Evolutionary conservation across 2,888 invertebrate species (phyloP), one percentile per base, ranked within the genome.

Genomic region (Chalcis sispes): DNA sequence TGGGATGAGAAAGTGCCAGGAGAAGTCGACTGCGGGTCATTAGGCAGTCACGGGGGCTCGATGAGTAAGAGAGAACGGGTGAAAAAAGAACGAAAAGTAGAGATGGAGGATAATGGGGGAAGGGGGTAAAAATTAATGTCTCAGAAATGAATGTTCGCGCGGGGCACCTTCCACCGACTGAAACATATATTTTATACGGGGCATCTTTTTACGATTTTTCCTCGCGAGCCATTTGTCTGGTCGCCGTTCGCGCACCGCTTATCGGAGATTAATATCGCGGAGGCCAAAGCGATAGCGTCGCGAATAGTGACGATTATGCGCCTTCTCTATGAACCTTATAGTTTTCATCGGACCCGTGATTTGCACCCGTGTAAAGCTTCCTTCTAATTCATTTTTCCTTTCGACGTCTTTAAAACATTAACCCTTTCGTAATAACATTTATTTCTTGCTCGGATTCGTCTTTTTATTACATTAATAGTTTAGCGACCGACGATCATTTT

Each of bases 111-210:
- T 32, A 1, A 48, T 36, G 27, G 52, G 25, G 36, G n/a, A 40
- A 23, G 85, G 86, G 87, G 86, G 86, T 86, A 88, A 88, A 88
- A 88, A 88, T 88, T 88, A 88, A 88, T 88, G 88, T 88, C 86
- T 88, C 85, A 87, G 88, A 88, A n/a, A 88, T 86, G 88, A 88
- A 88, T 85, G 85, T 84, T 85, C 82, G 81, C 82, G 82, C 79
- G 80, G 81, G 52, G 61, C 56, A 66, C 36, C 56, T 48, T 52
- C 50, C 64, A 67, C 18, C 10, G 36, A 36, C 5, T 10, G 36
- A 7, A 36, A 36, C 36, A 15, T 23, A n/a, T n/a, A 7, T 25
- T 23, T 46, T 20, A 4, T 15, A 13, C 32, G 18, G 5, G 42
- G 66, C 29, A 72, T 81, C 79, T 81, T 83, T 87, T 87, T 86